phyloP scores from a whole-genome alignment of 2,113 vertebrate species.

The Hirundichthys speculiger region DNA sequence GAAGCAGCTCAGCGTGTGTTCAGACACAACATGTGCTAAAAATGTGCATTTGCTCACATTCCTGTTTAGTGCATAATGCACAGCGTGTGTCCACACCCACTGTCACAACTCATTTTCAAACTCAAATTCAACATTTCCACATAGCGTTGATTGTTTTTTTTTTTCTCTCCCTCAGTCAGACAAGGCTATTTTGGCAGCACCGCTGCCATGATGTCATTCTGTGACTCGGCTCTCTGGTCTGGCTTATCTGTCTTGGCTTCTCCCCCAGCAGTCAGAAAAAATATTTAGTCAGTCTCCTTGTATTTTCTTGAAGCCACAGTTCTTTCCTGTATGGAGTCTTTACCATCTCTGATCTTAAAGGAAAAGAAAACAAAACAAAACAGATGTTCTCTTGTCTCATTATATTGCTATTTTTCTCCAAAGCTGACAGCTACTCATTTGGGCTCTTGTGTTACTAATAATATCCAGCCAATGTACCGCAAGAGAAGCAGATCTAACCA shows the following conservation, averaged over 20 bases:
- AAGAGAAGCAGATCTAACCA: conserved; percentile 25
- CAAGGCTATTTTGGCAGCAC: conserved; percentile 42
- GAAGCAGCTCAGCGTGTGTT: too few relatives aligned
- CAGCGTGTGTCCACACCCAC: too few relatives aligned
- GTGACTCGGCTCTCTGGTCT: conserved; percentile 26
- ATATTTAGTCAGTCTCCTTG: conserved; percentile 37
- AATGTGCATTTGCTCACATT: too few relatives aligned
- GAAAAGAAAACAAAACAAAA: conserved; percentile 12
- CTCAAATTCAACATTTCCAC: too few relatives aligned
- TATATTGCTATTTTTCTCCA: conserved; percentile 16
- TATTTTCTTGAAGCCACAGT: conserved; percentile 21
- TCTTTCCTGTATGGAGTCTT: conserved; percentile 28
- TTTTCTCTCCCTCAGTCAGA: too few relatives aligned
- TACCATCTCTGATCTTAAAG: conserved; percentile 13
- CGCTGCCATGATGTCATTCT: conserved; percentile 43
- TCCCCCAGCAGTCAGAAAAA: conserved; percentile 31
- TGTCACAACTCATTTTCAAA: too few relatives aligned
- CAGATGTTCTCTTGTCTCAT: conserved; percentile 38
- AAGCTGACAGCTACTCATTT: conserved; percentile 14
- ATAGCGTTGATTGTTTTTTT: too few relatives aligned
- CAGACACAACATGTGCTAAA: too few relatives aligned
- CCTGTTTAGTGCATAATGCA: too few relatives aligned
- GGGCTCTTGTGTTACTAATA: conserved; percentile 26
- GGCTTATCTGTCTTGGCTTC: conserved; percentile 21
- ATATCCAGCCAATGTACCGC: conserved; percentile 32